phyloP scores from a whole-genome alignment of 2,797 vertebrate genomes.

The Falco rusticolus region DNA sequence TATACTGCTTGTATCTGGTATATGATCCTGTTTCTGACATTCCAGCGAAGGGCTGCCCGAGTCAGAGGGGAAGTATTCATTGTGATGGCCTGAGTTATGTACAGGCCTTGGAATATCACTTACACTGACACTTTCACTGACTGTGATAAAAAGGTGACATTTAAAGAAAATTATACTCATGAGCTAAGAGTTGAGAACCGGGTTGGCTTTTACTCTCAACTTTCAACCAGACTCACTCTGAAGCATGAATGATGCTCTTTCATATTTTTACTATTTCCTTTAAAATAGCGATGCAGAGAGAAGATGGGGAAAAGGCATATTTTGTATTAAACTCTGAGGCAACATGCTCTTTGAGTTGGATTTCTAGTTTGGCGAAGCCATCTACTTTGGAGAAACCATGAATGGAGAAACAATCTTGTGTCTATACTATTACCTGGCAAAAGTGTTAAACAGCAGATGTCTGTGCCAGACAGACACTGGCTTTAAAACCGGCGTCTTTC shows the following conservation, averaged over 20 bases:
- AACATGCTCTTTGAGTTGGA: background rate
- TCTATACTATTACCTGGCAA: background rate
- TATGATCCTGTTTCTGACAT: background rate
- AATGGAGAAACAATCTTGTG: background rate
- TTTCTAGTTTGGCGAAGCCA: background rate
- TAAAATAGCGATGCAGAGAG: background rate
- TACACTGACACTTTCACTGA: background rate
- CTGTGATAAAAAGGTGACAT: background rate
- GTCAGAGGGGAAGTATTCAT: background rate
- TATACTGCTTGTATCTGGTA: too few species aligned
- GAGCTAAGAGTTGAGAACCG: background rate
- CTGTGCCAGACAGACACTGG: background rate
- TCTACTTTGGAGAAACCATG: background rate
- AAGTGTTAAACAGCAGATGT: background rate
- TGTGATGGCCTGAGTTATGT: background rate
- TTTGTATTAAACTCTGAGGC: background rate
- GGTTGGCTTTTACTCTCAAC: background rate
- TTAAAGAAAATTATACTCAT: background rate
- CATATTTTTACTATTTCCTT: background rate
- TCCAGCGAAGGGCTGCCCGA: background rate
- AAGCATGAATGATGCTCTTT: background rate
- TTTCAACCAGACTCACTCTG: background rate
- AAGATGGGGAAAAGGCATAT: background rate
- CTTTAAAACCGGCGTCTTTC: background rate
- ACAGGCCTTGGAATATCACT: background rate